These are phyloP conservation scores for Zalophus californianus DNA, from an alignment of 2,797 vertebrate genomes.

Conservation along the genomic window DNA sequence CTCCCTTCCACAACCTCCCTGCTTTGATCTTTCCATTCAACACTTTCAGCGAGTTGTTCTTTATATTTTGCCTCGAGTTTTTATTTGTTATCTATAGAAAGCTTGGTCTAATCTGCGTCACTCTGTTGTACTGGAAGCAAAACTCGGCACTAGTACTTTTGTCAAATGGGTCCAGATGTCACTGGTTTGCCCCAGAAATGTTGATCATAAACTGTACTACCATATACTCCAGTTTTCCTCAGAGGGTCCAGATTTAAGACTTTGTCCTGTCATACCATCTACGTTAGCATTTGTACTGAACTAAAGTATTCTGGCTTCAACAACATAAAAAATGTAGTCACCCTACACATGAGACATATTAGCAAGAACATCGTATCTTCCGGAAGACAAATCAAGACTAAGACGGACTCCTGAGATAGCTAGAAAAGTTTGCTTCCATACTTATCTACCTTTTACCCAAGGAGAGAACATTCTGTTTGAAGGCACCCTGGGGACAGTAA, in stretches of 20 bases:
- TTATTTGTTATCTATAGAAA: neutral
- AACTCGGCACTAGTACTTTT: neutral
- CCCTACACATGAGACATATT: neutral
- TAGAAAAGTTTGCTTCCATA: conserved; percentile 49
- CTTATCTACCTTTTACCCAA: conserved; percentile 57
- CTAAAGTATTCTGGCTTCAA: neutral
- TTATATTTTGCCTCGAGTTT: neutral
- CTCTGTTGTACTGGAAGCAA: neutral
- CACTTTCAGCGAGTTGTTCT: neutral
- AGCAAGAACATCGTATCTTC: conserved; percentile 50
- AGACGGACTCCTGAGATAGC: conserved; percentile 19
- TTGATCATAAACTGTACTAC: neutral
- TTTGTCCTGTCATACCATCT: neutral
- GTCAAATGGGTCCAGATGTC: neutral
- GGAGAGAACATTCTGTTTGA: conserved; percentile 51
- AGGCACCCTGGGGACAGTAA: conserved; percentile 68
- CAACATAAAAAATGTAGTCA: neutral
- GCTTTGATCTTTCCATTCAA: neutral
- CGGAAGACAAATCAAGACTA: conserved; percentile 56
- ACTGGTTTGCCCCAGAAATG: neutral
- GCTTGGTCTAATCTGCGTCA: neutral
- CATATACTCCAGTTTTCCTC: neutral
- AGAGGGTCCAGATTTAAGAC: neutral
- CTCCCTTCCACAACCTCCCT: neutral
- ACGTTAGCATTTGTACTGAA: neutral